Conservation (phyloP, 2,888 invertebrate species). For the Agrotis puta region DNA sequence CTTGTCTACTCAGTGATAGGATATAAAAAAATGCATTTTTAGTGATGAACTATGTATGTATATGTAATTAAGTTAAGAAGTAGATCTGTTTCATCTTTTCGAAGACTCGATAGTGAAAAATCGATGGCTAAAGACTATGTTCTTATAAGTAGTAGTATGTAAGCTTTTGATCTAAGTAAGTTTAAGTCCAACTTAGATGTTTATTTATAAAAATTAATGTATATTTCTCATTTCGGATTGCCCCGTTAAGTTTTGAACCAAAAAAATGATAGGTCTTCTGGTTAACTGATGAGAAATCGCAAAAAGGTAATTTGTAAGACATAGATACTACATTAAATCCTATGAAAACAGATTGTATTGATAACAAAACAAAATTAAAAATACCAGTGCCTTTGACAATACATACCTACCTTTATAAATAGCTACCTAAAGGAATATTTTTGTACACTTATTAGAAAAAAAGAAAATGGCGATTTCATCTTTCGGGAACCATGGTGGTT, state of each 20-base stretch:
- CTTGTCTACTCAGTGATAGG: constrained; percentile 90
- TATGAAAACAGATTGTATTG: constrained; percentile 76
- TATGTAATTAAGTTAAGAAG: constrained; percentile 85
- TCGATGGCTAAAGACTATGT: constrained; percentile 90
- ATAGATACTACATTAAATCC: constrained; percentile 69
- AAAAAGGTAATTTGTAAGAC: constrained; percentile 71
- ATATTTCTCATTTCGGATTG: constrained; percentile 87
- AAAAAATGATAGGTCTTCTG: constrained; percentile 83
- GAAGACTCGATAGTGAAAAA: constrained; percentile 88
- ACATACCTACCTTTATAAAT: constrained; percentile 89
- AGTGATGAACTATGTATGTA: constrained; percentile 89
- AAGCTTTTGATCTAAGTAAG: constrained; percentile 83
- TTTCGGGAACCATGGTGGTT: constrained; percentile 68
- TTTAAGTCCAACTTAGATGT: constrained; percentile 86
- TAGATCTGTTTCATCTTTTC: constrained; percentile 91
- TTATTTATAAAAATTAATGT: constrained; percentile 88
- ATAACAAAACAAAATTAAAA: constrained; percentile 79
- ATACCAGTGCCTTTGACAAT: constrained; percentile 90
- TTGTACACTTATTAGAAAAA: constrained; percentile 86
- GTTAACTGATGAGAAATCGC: constrained; percentile 79
- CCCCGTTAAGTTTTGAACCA: constrained; percentile 86
- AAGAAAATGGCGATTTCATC: constrained; percentile 77
- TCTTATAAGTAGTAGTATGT: constrained; percentile 81
- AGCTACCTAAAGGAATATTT: constrained; percentile 87
- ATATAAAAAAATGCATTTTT: constrained; percentile 89